Conservation (phyloP, 2,888 invertebrate genomes). For the Rotaria magnacalcarata region DNA sequence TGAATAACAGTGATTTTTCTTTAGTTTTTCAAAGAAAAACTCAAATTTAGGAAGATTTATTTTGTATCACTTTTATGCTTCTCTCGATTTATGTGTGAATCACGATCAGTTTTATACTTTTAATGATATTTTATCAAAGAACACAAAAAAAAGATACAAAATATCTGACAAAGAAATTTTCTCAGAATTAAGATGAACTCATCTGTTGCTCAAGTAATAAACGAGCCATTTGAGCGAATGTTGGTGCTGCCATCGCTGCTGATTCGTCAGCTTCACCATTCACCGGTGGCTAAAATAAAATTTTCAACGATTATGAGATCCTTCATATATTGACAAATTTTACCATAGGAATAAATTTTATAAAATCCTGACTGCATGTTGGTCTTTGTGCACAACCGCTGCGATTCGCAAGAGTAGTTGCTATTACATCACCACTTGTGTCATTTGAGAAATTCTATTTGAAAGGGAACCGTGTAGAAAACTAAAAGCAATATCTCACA, state of each 20-base stretch:
- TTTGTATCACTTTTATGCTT: no score
- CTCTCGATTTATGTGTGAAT: no score
- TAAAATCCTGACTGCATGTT: not conserved
- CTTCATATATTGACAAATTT: not conserved
- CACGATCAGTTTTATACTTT: not conserved
- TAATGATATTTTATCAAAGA: not conserved
- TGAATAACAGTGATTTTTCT: no score
- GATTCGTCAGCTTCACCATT: slow-evolving; percentile 6
- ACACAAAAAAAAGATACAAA: slow-evolving; percentile 1
- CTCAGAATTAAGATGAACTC: not conserved
- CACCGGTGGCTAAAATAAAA: not conserved
- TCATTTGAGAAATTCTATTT: not conserved
- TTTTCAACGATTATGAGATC: no score
- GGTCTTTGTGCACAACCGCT: not conserved
- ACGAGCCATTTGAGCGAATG: slow-evolving; percentile 30
- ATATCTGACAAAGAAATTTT: not conserved
- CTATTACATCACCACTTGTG: not conserved
- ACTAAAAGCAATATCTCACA: not conserved
- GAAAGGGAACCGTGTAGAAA: not conserved
- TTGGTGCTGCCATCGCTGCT: not conserved
- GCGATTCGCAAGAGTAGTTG: not conserved
- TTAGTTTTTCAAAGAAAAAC: no score
- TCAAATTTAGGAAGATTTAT: no score
- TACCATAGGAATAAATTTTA: slow-evolving; percentile 18
- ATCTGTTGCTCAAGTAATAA: slow-evolving; percentile 33